phyloP scores from a whole-genome alignment of 2,113 vertebrate genomes.

The Malurus alboscapulatus region DNA sequence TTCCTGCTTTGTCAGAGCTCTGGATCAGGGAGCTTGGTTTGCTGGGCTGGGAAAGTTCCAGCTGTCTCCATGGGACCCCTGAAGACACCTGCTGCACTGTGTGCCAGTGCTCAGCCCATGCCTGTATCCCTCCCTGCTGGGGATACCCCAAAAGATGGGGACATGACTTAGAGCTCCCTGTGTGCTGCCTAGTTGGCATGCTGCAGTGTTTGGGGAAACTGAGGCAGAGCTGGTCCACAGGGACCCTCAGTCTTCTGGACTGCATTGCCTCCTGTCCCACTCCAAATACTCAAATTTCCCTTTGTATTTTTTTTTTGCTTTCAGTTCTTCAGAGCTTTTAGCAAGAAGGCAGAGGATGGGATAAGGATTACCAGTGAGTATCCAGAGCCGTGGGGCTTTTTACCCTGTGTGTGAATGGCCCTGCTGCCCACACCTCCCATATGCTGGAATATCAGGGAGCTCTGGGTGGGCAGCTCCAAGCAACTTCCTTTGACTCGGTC shows the following conservation, averaged over 20 bases:
- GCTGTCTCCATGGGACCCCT: neutral
- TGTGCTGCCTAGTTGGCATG: fast-evolving
- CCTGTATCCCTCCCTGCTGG: neutral
- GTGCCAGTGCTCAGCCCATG: neutral
- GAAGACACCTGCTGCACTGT: neutral
- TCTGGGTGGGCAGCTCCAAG: neutral
- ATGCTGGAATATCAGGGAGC: fast-evolving
- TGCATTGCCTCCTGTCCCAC: neutral
- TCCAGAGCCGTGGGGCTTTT: neutral
- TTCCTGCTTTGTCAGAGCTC: neutral
- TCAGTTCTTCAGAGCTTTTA: constrained; percentile 88
- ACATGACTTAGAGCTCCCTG: fast-evolving
- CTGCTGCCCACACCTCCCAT: neutral
- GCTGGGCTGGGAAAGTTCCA: neutral
- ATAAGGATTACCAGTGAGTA: constrained; percentile 75
- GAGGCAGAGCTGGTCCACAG: neutral
- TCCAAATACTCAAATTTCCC: neutral
- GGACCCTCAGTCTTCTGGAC: neutral
- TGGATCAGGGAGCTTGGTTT: neutral
- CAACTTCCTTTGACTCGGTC: neutral
- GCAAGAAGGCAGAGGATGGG: constrained; percentile 69
- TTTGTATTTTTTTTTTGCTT: neutral
- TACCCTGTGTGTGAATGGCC: fast-evolving
- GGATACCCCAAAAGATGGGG: neutral
- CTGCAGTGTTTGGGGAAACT: neutral